Conservation (phyloP, 1,140 invertebrate genomes). For the Macrobrachium nipponense region DNA sequence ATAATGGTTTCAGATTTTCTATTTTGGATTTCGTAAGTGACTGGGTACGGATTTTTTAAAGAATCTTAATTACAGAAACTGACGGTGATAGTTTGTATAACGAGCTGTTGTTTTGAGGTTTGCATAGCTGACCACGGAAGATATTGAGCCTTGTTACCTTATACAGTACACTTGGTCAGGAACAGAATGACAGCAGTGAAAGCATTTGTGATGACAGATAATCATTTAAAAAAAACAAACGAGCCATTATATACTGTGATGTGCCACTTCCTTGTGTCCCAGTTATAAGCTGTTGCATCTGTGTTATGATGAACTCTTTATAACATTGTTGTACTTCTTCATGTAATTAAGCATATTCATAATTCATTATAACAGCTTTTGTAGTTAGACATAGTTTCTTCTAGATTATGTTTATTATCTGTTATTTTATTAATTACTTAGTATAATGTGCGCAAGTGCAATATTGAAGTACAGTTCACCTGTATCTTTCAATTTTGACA, state of each 20-base stretch:
- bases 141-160: no score
- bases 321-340: slow-evolving; percentile 23
- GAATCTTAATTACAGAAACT: no score
- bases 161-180: neutral
- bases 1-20: no score
- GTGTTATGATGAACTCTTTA: slow-evolving; percentile 19
- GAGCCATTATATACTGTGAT: slow-evolving; percentile 39
- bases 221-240: slow-evolving; percentile 2
- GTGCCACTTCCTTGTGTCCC: slow-evolving; percentile 27
- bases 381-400: slow-evolving; percentile 23
- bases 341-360: slow-evolving; percentile 13
- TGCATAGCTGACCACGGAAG: no score
- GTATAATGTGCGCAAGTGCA: no score
- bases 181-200: slow-evolving; percentile 1
- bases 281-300: slow-evolving; percentile 20
- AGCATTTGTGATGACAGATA: slow-evolving; percentile 1
- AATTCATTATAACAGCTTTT: slow-evolving; percentile 23
- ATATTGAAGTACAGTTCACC: no score
- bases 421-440: no score
- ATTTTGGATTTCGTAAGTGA: no score
- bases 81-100: no score
- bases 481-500: no score
- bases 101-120: no score
- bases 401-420: neutral
- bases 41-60: no score